A percentile compares a stretch with the other conserved stretches of the same genome.
Conservation (phyloP, 2,797 vertebrate species). For the Poeciliopsis paucimaculata region DNA sequence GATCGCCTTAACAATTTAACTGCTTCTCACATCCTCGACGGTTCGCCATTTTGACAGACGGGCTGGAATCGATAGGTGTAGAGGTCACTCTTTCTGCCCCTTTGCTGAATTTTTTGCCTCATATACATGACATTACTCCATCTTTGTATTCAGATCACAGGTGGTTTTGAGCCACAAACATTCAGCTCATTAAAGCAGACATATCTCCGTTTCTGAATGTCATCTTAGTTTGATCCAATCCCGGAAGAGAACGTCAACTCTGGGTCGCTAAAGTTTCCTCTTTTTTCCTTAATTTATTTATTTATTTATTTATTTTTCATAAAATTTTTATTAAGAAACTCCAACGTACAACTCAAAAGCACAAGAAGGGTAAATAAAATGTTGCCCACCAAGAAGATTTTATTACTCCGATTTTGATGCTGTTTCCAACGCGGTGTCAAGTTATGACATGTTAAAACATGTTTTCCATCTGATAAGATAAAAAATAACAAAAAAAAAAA, state of each 20-base stretch:
- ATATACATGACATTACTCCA: constrained; percentile 64
- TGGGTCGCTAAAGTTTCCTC: not conserved
- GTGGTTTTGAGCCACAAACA: constrained; percentile 42
- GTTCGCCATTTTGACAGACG: constrained; percentile 58
- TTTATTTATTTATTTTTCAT: too few species aligned
- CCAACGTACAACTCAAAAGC: too few species aligned
- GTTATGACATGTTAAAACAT: not conserved
- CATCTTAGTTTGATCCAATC: not conserved
- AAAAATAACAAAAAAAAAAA: too few species aligned
- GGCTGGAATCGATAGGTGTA: constrained; percentile 70
- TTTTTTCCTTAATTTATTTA: not conserved
- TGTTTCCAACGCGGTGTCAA: not conserved
- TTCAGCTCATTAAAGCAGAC: constrained; percentile 33
- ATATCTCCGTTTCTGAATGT: constrained; percentile 25
- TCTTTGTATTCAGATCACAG: constrained; percentile 46
- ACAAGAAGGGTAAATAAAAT: not conserved
- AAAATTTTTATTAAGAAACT: too few species aligned
- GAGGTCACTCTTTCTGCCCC: constrained; percentile 60
- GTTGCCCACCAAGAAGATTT: not conserved
- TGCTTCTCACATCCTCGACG: constrained; percentile 63
- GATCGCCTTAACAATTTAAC: constrained; percentile 40
- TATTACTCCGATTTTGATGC: not conserved
- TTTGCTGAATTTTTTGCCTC: constrained; percentile 56
- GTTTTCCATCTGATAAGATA: not conserved
- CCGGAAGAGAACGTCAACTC: not conserved